A percentile compares a stretch with the other conserved stretches of the same genome.
These are phyloP conservation scores for Neelides sp. DNA, from an alignment of 1,140 invertebrate genomes.

Conservation along the genomic window DNA sequence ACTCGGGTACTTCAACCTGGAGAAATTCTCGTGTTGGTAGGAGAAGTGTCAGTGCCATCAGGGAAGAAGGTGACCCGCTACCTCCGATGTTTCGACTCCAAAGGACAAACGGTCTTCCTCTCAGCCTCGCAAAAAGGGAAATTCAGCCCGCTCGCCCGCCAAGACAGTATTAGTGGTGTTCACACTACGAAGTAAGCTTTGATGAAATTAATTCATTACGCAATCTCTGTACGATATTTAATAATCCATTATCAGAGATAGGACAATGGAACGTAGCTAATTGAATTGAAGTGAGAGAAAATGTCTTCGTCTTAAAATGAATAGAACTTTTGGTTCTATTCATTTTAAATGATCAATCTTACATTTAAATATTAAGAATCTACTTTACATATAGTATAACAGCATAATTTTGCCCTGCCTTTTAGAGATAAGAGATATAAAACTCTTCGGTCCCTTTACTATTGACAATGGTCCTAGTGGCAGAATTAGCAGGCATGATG, in stretches of 20 bases:
- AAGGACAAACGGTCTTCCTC: conserved; percentile 67
- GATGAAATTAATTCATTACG: conserved; percentile 4
- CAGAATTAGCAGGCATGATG: too few species aligned
- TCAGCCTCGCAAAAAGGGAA: conserved; percentile 72
- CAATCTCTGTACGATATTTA: background rate
- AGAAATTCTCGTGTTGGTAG: conserved; percentile 61
- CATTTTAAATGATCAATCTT: too few species aligned
- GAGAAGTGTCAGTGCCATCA: conserved; percentile 46
- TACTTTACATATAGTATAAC: too few species aligned
- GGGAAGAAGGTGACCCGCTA: conserved; percentile 50
- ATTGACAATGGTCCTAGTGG: too few species aligned
- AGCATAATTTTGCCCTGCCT: too few species aligned
- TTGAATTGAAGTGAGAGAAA: too few species aligned
- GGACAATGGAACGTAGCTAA: too few species aligned
- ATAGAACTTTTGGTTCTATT: too few species aligned
- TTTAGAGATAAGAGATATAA: too few species aligned
- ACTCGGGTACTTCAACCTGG: conserved; percentile 57
- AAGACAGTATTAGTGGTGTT: conserved; percentile 83
- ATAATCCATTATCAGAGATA: background rate
- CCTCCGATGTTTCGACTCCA: conserved; percentile 69
- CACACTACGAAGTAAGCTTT: conserved; percentile 53
- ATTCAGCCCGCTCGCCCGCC: conserved; percentile 77
- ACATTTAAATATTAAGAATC: too few species aligned
- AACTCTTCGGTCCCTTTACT: too few species aligned
- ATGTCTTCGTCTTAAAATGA: too few species aligned